Conservation (phyloP, 2,888 invertebrate species). For the Acleris cristana region DNA sequence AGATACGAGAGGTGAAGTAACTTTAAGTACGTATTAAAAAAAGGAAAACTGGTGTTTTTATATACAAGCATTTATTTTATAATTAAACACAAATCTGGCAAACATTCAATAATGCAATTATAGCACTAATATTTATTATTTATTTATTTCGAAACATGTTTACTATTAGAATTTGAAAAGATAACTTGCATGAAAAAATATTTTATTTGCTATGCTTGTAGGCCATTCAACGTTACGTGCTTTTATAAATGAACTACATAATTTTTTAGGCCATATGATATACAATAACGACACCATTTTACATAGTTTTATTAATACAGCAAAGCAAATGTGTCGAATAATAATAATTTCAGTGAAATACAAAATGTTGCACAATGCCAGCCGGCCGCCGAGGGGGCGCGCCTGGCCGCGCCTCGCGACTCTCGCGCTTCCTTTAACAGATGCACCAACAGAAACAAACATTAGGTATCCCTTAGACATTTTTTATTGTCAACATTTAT, state of each 20-base stretch:
- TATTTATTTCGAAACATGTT: conserved; percentile 69
- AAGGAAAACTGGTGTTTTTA: conserved; percentile 50
- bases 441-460: no score
- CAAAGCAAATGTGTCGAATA: conserved; percentile 57
- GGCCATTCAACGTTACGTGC: conserved; percentile 54
- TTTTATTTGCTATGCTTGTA: conserved; percentile 55
- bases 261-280: conserved; percentile 56
- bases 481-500: conserved; percentile 30
- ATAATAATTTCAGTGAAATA: conserved; percentile 50
- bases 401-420: neutral
- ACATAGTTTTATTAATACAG: conserved; percentile 48
- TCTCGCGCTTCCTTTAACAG: neutral
- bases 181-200: conserved; percentile 52
- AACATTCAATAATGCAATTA: conserved; percentile 82
- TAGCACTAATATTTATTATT: conserved; percentile 71
- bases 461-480: conserved; percentile 8
- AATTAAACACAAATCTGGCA: conserved; percentile 81
- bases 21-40: neutral
- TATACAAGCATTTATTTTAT: conserved; percentile 82
- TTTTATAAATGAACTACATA: conserved; percentile 44
- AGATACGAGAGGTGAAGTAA: no score
- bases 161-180: conserved; percentile 71
- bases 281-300: conserved; percentile 42
- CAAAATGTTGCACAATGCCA: conserved; percentile 20
- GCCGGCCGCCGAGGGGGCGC: neutral